Evolutionary conservation across 2,888 invertebrate genomes (phyloP).

Genomic region (Osmoderma eremita): DNA sequence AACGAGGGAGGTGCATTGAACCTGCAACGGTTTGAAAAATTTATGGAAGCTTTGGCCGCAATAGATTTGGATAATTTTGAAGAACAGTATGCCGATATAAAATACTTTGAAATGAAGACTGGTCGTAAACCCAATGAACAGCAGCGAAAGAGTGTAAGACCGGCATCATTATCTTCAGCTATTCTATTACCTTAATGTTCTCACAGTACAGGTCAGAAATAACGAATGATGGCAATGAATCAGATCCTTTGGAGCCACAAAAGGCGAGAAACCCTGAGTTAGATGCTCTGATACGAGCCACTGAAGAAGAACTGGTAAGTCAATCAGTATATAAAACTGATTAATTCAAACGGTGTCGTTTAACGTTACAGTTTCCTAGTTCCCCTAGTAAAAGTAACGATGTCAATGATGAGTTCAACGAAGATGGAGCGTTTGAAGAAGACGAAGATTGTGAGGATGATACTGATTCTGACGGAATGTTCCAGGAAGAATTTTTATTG

Average conservation of each 20-base stretch:
- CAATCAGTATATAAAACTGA: not conserved
- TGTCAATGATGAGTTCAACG: constrained; percentile 52
- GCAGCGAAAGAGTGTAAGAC: constrained; percentile 35
- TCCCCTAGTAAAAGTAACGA: constrained; percentile 30
- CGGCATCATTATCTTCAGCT: no score
- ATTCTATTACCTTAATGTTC: constrained; percentile 1
- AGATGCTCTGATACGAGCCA: constrained; percentile 71
- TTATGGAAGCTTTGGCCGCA: constrained; percentile 78
- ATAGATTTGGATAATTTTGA: constrained; percentile 81
- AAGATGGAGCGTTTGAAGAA: constrained; percentile 43
- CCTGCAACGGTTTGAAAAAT: constrained; percentile 84
- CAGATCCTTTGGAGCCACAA: constrained; percentile 51
- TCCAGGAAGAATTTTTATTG: constrained; percentile 79
- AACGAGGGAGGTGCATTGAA: constrained; percentile 90
- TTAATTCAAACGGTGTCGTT: not conserved
- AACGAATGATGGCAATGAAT: constrained; percentile 60
- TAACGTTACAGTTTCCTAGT: constrained; percentile 7
- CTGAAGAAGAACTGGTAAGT: constrained; percentile 62
- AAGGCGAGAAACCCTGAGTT: constrained; percentile 66
- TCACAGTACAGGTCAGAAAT: constrained; percentile 49
- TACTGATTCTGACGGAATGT: constrained; percentile 54
- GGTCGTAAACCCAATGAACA: constrained; percentile 68
- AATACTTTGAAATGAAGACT: constrained; percentile 85
- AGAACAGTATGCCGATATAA: constrained; percentile 81
- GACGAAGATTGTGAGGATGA: constrained; percentile 33